A percentile compares a stretch with the other conserved stretches of the same genome.
phyloP scores from a whole-genome alignment of 2,888 invertebrate genomes.

The Platycheirus albimanus region DNA sequence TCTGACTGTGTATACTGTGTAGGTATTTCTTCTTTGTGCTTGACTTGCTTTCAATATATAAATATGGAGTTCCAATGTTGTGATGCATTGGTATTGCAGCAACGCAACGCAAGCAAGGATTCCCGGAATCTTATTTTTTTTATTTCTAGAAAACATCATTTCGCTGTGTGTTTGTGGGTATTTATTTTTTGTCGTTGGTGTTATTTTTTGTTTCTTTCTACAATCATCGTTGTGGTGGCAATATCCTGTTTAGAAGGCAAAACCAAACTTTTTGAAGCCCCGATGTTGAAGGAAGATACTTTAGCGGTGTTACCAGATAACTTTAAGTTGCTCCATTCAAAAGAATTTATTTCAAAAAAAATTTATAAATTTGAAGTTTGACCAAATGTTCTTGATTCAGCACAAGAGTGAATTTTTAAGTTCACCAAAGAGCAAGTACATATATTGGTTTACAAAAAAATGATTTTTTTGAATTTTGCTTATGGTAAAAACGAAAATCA shows the following conservation, averaged over 20 bases:
- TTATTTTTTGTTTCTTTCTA: constrained; percentile 32
- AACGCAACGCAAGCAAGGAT: constrained; percentile 14
- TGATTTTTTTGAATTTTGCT: no score
- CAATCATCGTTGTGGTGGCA: constrained; percentile 35
- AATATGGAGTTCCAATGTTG: constrained; percentile 57
- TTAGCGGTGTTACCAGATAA: no score
- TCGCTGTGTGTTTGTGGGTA: constrained; percentile 3
- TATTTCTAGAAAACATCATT: not conserved
- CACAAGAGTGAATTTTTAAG: no score
- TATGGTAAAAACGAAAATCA: no score
- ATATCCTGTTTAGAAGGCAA: constrained; percentile 43
- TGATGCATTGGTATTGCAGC: constrained; percentile 48
- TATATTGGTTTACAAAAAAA: no score
- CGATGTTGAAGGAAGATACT: no score
- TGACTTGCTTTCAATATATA: constrained; percentile 66
- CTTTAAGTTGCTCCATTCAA: no score
- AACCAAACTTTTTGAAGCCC: no score
- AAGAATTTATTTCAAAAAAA: no score
- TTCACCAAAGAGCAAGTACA: no score
- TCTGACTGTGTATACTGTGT: constrained; percentile 40
- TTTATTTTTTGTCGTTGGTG: not conserved
- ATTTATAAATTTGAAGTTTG: no score
- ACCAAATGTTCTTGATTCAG: no score
- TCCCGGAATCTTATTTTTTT: constrained; percentile 5
- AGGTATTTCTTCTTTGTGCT: constrained; percentile 49